A percentile compares a stretch with the other conserved stretches of the same genome.
These are phyloP conservation scores for Synanthedon tipuliformis DNA, from an alignment of 2,888 invertebrate species.

Conservation along the genomic window DNA sequence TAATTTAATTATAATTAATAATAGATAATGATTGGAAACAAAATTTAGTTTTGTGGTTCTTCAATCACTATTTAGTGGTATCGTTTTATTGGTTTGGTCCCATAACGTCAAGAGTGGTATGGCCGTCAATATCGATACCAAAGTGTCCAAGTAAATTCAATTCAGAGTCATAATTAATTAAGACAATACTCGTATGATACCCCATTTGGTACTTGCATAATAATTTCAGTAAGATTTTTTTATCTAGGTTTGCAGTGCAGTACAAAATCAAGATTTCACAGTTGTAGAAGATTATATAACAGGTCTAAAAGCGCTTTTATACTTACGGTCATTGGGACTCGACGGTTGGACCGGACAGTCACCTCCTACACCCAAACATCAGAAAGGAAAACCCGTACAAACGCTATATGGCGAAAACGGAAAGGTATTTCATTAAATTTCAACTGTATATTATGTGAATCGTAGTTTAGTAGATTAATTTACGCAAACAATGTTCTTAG, in stretches of 20 bases:
- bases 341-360: conserved; percentile 94
- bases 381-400: conserved; percentile 90
- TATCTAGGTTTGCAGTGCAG: conserved; percentile 87
- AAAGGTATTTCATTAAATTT: conserved; percentile 61
- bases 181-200: no score
- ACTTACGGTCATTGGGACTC: conserved; percentile 76
- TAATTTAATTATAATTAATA: no score
- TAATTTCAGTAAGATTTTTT: background rate
- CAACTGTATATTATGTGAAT: background rate
- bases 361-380: conserved; percentile 89
- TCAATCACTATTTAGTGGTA: no score
- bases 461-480: conserved; percentile 3
- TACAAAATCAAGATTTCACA: conserved; percentile 99
- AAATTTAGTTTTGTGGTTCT: no score
- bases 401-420: conserved; percentile 75
- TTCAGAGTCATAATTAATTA: no score
- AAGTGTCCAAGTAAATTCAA: no score
- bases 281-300: conserved; percentile 94
- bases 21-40: no score
- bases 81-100: no score
- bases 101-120: no score
- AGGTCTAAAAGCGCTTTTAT: conserved; percentile 88
- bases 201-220: background rate
- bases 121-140: no score
- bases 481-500: conserved; percentile 44